phyloP scores from a whole-genome alignment of 1,140 invertebrate species.

The Acromyrmex heyeri region DNA sequence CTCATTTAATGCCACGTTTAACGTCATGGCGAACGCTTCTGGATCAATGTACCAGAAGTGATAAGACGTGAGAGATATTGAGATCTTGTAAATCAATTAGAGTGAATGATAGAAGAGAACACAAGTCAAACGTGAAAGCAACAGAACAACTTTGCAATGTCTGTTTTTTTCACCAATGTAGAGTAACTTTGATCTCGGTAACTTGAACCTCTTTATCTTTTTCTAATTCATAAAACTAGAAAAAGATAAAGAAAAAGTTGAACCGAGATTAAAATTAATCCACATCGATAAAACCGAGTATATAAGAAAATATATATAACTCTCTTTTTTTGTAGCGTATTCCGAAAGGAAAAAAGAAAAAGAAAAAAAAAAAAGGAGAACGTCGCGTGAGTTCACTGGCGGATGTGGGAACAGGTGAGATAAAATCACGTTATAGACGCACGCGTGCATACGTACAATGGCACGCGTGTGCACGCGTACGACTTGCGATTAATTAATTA shows the following conservation, averaged over 20 bases:
- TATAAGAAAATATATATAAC: not conserved
- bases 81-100: conserved; percentile 17
- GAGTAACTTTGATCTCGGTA: too few species aligned
- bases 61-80: conserved; percentile 25
- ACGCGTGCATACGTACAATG: conserved; percentile 5
- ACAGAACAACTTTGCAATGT: not conserved
- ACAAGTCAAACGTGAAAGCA: not conserved
- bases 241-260: too few species aligned
- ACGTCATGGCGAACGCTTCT: not conserved
- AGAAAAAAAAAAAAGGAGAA: conserved; percentile 30
- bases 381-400: conserved; percentile 40
- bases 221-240: too few species aligned
- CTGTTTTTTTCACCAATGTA: too few species aligned
- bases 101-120: not conserved
- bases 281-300: too few species aligned
- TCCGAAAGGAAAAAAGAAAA: not conserved
- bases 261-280: too few species aligned
- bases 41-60: conserved; percentile 31
- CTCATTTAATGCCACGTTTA: not conserved
- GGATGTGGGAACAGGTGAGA: not conserved
- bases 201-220: too few species aligned
- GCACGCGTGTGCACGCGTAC: conserved; percentile 16
- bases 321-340: not conserved
- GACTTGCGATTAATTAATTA: conserved; percentile 47
- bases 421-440: conserved; percentile 31